Evolutionary conservation across 1,140 invertebrate genomes (phyloP), one percentile per base, ranked within the genome.

Genomic region (Notospermus geniculatus): DNA sequence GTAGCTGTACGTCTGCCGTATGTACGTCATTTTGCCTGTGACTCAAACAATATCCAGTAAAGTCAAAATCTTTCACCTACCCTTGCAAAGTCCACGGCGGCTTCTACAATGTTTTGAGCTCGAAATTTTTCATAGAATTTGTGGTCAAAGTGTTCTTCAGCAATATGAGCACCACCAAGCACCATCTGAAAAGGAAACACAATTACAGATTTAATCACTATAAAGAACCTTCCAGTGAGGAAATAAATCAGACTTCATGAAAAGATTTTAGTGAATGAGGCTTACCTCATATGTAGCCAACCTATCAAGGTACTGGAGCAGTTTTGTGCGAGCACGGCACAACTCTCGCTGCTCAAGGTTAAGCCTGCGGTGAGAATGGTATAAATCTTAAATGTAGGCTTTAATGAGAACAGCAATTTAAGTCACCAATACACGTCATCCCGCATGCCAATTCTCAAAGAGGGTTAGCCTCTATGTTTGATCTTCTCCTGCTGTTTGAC

Each of bases 221-320:
- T 23, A 17, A 2, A n/a, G 19, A 5, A 19, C 13, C 19, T 25
- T 22, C 28, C 28, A 27, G 13, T 17, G 27, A 17, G 5, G 2
- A 23, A 54, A 1, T 17, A 25, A 23, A 4, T 54, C 17, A 17
- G 43, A 57, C 17, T 45, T 1, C 22, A 63, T 60, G 39, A 63
- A 23, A 28, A 65, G 63, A 28, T 54, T 13, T 23, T 57, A 59
- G 13, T 59, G 62, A 22, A 64, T 57, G 11, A 58, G 57, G 25
- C 62, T 78, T 71, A 86, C 84, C 81, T 89, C 86, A 73, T 89
- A 89, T 4, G 86, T 88, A 67, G 82, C 81, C 22, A 90, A 77
- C 66, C 87, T 85, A 76, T 88, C 86, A 54, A 87, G 76, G 73
- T 86, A 88, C 70, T 84, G 80, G 2, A 89, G 68, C 29, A 89